Evolutionary conservation across 1,140 invertebrate species (phyloP), one percentile per base, ranked within the genome.

Genomic region (Pinna nobilis): DNA sequence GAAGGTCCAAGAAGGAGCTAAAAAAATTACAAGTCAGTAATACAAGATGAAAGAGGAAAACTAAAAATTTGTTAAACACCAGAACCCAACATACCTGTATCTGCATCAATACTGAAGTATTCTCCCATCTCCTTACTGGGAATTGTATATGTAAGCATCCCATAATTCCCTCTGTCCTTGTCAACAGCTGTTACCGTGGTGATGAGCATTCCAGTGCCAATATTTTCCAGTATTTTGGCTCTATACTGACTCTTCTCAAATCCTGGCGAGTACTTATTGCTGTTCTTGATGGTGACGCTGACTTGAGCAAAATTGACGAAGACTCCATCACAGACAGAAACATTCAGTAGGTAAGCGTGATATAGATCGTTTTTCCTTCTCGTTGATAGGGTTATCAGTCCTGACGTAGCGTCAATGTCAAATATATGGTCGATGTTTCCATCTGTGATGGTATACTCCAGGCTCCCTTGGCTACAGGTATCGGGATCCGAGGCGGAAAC

Each of bases 401-500:
- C 91, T 55, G 92, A 93, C 9, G 90, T 89, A 11, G 92, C 90
- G 85, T 97, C 91, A 65, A 98, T 95, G 11, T 91, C 91, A 87
- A 97, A 97, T 1, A 94, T 94, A 88, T 95, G 94, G 72, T 94
- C 92, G 63, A 94, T 93, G 86, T 96, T 95, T 30, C 95, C 95
- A 39, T 93, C 94, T 6, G 95, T 93, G 61, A 98, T 95, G 39
- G 94, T 93, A 87, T 97, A 98, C 0, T 89, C 91, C 15, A 98
- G 90, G 51, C 91, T 92, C 50, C 90, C 90, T 53, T 93, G 92
- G 89, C 97, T 95, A 23, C 93, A 91, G 61, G 90, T 90, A 89
- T 98, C 97, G 0, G 94, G 92, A 91, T 98, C 97, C 84, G 93
- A 94, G 0, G 96, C 97, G 7, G 93, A 92, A 2, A 97, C 94